Evolutionary conservation across 2,888 invertebrate genomes (phyloP), one percentile per base, ranked within the genome.

Genomic region (Chamaedrilus cognettii): DNA sequence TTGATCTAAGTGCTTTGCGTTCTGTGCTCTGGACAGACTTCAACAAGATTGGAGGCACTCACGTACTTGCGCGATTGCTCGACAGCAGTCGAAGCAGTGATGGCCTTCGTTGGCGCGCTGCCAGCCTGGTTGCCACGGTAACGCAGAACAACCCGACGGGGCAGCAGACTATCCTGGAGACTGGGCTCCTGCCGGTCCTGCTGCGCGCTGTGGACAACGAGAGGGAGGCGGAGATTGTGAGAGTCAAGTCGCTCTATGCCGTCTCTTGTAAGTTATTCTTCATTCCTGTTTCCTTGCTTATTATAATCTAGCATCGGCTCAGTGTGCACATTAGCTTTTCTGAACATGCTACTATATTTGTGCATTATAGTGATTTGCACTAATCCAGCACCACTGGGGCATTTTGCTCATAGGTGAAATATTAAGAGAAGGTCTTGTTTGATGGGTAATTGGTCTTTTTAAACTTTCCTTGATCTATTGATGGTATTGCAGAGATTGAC

Each of bases 131-230:
- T 2, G 94, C 90, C 0, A 90, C 90, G 76, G 82, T 93, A 66
- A 89, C 90, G 42, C 95, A 96, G 84, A 94, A 95, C 84, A 94
- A 95, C 84, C 88, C 90, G 0, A 90, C 87, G 79, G 92, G 92
- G 76, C 95, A 96, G 82, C 83, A 87, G 32, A 88, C 90, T n/a
- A 69, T 80, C 1, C 74, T 91, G 3, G 88, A 90, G 69, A 86
- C 87, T 58, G 88, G 88, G 0, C 84, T 91, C 7, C 82, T 94
- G 55, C 87, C 88, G 0, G 84, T 87, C 7, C 82, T 94, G 23
- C 78, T 91, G 19, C 81, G 83, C 3, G 81, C 90, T 65, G 82
- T 89, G 15, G 87, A 88, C 11, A 87, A 88, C 74, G 84, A 83
- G 11, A 90, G 90, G 78, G 79, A 83, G 0, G 86, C 87, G 2